Conservation (phyloP, 1,140 invertebrate species). For the Lerema accius region DNA sequence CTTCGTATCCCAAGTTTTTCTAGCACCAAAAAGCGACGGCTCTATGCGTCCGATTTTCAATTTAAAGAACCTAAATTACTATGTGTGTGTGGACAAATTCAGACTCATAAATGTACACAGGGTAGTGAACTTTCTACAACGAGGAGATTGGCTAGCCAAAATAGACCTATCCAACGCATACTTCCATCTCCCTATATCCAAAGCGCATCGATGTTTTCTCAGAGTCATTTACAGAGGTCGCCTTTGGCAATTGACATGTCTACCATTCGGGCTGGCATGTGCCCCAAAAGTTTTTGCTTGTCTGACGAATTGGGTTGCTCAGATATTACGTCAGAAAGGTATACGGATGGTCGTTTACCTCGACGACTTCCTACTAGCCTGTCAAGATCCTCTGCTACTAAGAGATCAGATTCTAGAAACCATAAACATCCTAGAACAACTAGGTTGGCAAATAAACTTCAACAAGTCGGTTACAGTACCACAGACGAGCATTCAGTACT, state of each 20-base stretch:
- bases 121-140: constrained; percentile 12
- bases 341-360: not conserved
- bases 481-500: not conserved
- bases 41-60: constrained; percentile 12
- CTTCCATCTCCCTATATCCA: constrained; percentile 5
- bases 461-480: not conserved
- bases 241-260: constrained; percentile 12
- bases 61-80: not conserved
- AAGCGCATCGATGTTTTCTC: constrained; percentile 7
- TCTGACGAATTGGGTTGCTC: constrained; percentile 6
- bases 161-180: constrained; percentile 16
- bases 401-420: not conserved
- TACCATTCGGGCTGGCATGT: constrained; percentile 11
- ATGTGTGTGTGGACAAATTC: constrained; percentile 10
- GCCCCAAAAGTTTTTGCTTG: constrained; percentile 6
- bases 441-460: constrained; percentile 1
- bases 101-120: constrained; percentile 12
- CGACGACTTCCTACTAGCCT: not conserved
- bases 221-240: not conserved
- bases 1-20: constrained; percentile 9
- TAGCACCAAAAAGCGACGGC: constrained; percentile 11
- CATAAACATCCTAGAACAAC: not conserved
- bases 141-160: constrained; percentile 14
- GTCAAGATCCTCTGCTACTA: not conserved
- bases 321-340: not conserved